A percentile compares a stretch with the other conserved stretches of the same genome.
Evolutionary conservation across 1,140 invertebrate species (phyloP).

Genomic region (Drosophila ogumai): DNA sequence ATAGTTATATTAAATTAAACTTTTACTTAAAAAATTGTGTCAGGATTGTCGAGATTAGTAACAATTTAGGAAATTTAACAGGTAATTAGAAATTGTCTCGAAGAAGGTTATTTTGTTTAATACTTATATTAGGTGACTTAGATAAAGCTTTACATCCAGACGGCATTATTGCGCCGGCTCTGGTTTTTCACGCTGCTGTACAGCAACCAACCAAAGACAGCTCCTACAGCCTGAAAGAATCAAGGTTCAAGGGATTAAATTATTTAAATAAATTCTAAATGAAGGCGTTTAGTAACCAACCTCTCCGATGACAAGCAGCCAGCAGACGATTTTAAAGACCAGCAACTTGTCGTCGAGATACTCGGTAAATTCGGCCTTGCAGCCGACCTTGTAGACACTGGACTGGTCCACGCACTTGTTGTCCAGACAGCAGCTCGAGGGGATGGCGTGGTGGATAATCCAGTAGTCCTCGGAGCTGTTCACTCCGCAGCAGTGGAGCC

Average conservation of each 20-base stretch:
- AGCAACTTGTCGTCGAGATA: conserved; percentile 71
- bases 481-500: conserved; percentile 78
- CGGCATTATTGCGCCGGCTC: conserved; percentile 72
- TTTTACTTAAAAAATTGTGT: not conserved
- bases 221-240: conserved; percentile 57
- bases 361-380: conserved; percentile 68
- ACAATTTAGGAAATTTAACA: conserved; percentile 12
- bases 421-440: conserved; percentile 63
- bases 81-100: conserved; percentile 35
- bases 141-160: conserved; percentile 64
- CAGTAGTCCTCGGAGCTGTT: conserved; percentile 69
- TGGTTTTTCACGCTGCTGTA: conserved; percentile 74
- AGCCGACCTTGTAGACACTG: conserved; percentile 59
- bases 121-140: conserved; percentile 48
- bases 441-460: conserved; percentile 65
- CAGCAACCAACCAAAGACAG: conserved; percentile 69
- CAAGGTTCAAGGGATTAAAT: conserved; percentile 15
- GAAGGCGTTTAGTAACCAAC: conserved; percentile 44
- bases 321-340: conserved; percentile 73
- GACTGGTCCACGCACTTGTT: conserved; percentile 51
- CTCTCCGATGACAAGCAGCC: conserved; percentile 70
- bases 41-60: conserved; percentile 15
- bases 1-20: too few relatives aligned
- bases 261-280: not conserved
- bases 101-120: conserved; percentile 35